Percentiles rank a stretch among this genome's conserved stretches.
Evolutionary conservation across 2,888 invertebrate species (phyloP).

Genomic region (Lasioglossum leucozonium): DNA sequence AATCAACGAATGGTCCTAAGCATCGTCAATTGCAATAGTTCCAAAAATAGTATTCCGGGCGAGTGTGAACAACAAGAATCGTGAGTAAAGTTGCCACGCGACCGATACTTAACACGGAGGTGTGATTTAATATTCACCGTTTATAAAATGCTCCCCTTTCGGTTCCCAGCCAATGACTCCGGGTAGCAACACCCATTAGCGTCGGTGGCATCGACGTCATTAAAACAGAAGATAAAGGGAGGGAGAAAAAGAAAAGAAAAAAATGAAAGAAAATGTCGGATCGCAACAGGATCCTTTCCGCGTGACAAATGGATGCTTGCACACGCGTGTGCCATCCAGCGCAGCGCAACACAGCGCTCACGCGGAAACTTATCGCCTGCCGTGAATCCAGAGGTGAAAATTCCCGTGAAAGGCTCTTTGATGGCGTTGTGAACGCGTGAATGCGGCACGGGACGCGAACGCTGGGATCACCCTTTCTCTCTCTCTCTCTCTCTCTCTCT

Average conservation of each 20-base stretch:
- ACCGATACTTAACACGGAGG: not conserved
- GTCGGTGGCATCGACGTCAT: slow-evolving; percentile 53
- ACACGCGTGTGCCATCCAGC: slow-evolving; percentile 17
- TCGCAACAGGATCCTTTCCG: slow-evolving; percentile 28
- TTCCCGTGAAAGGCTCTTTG: slow-evolving; percentile 66
- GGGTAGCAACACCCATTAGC: slow-evolving; percentile 53
- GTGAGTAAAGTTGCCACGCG: slow-evolving; percentile 13
- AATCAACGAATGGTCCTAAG: too few relatives aligned
- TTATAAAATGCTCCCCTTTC: slow-evolving; percentile 45
- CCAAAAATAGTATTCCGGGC: not conserved
- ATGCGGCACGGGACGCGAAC: slow-evolving; percentile 6
- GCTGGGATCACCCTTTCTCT: not conserved
- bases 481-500: slow-evolving; percentile 20
- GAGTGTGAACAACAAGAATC: not conserved
- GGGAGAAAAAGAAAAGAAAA: slow-evolving; percentile 17
- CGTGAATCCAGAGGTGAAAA: slow-evolving; percentile 65
- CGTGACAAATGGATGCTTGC: slow-evolving; percentile 59
- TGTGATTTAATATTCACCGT: slow-evolving; percentile 53
- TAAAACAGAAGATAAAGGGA: slow-evolving; percentile 52
- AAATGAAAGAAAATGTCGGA: slow-evolving; percentile 16
- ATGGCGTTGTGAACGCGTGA: slow-evolving; percentile 47
- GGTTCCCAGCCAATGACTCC: slow-evolving; percentile 48
- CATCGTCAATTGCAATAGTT: not conserved
- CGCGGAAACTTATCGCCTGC: slow-evolving; percentile 52
- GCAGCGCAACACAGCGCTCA: not conserved